Evolutionary conservation across 2,888 invertebrate species (phyloP).

Genomic region (Papilio elwesi): DNA sequence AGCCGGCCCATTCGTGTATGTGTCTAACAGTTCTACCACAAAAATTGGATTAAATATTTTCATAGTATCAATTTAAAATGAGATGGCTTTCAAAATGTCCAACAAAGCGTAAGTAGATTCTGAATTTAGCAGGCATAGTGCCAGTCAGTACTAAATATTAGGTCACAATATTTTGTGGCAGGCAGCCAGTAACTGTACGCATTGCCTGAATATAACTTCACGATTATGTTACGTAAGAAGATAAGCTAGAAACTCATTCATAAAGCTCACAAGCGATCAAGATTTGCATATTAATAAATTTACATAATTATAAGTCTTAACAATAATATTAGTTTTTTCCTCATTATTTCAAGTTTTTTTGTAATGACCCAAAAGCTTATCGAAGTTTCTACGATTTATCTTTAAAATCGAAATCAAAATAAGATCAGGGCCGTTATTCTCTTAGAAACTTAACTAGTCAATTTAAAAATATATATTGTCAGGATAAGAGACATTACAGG

Average conservation of each 20-base stretch:
- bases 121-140: not conserved
- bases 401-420: too few relatives aligned
- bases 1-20: too few relatives aligned
- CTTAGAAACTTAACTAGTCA: too few relatives aligned
- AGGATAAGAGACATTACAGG: too few relatives aligned
- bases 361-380: too few relatives aligned
- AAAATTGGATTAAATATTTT: not conserved
- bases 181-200: not conserved
- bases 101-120: not conserved
- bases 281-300: not conserved
- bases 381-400: too few relatives aligned
- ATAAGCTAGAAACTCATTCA: slow-evolving; percentile 5
- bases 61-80: not conserved
- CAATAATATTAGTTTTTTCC: too few relatives aligned
- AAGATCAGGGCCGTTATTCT: too few relatives aligned
- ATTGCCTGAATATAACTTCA: not conserved
- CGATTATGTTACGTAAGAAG: slow-evolving; percentile 4
- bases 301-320: too few relatives aligned
- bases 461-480: too few relatives aligned
- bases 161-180: slow-evolving; percentile 19
- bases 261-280: not conserved
- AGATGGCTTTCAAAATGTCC: not conserved
- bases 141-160: slow-evolving; percentile 7
- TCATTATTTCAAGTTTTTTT: too few relatives aligned
- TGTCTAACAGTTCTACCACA: too few relatives aligned